These are phyloP conservation scores for Brachionichthys hirsutus DNA, from an alignment of 2,113 vertebrate genomes.

Conservation along the genomic window DNA sequence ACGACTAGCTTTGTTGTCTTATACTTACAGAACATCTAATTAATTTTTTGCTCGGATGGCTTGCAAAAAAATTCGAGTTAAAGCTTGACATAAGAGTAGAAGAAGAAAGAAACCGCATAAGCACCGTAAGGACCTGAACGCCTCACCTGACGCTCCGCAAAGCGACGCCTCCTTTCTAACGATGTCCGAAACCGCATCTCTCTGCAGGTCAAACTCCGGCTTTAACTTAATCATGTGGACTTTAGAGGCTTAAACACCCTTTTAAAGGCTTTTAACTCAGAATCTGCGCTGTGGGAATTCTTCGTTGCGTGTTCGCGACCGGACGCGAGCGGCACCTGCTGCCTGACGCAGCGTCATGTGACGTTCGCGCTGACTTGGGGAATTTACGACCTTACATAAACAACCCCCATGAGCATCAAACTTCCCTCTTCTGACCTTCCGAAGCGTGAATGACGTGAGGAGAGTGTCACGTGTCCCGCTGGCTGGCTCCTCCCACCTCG, in stretches of 20 bases:
- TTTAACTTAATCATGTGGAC: slow-evolving; percentile 59
- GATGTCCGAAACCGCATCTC: slow-evolving; percentile 67
- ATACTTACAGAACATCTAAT: too few species aligned
- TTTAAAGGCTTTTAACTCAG: too few species aligned
- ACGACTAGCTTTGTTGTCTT: too few species aligned
- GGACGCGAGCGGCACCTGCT: slow-evolving; percentile 21
- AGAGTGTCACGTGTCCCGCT: slow-evolving; percentile 32
- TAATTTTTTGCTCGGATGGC: neutral
- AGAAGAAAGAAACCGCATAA: neutral
- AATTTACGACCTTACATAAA: neutral
- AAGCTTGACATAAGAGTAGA: neutral
- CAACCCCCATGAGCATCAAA: neutral
- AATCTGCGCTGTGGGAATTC: neutral
- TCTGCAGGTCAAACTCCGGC: slow-evolving; percentile 62
- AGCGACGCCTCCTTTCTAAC: slow-evolving; percentile 66
- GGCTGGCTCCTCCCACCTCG: slow-evolving; percentile 22
- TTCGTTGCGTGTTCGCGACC: neutral
- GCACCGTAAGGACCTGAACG: slow-evolving; percentile 32
- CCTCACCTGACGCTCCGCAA: slow-evolving; percentile 69
- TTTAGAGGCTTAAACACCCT: neutral
- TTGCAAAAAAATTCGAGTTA: neutral
- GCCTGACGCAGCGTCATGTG: slow-evolving; percentile 51
- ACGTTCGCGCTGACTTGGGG: slow-evolving; percentile 11
- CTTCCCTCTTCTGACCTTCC: neutral
- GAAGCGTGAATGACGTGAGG: slow-evolving; percentile 18